phyloP scores from a whole-genome alignment of 2,888 invertebrate species.

The Volucella inanis region DNA sequence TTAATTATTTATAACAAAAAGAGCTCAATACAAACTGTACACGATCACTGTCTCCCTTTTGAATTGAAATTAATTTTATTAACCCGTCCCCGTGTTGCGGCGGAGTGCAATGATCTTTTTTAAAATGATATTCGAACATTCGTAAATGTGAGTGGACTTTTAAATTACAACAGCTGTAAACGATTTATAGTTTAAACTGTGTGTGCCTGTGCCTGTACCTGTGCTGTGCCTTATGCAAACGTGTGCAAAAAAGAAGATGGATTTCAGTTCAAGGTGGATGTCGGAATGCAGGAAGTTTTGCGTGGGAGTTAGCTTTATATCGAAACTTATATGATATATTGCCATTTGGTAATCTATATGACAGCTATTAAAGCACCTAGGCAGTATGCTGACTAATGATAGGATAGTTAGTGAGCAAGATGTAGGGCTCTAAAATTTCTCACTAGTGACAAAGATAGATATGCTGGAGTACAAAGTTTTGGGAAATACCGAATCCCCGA shows the following conservation, averaged over 20 bases:
- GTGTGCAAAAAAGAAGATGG: neutral
- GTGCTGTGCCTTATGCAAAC: neutral
- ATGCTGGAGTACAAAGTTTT: no score
- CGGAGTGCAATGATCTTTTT: slow-evolving; percentile 71
- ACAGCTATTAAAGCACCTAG: no score
- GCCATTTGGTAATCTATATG: no score
- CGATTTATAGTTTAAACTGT: slow-evolving; percentile 31
- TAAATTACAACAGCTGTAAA: slow-evolving; percentile 23
- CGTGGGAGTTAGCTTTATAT: neutral
- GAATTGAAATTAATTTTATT: slow-evolving; percentile 29
- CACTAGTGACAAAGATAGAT: no score
- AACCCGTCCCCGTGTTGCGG: neutral
- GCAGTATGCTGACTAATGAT: no score
- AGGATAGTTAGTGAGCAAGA: no score
- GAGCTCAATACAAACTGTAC: slow-evolving; percentile 1
- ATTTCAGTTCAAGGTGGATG: slow-evolving; percentile 4
- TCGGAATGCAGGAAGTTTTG: slow-evolving; percentile 1
- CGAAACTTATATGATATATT: no score
- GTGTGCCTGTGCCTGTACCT: slow-evolving; percentile 3
- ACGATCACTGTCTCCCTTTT: neutral
- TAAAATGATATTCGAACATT: slow-evolving; percentile 36
- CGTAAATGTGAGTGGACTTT: slow-evolving; percentile 55
- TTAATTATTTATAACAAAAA: slow-evolving; percentile 62
- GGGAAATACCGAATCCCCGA: no score
- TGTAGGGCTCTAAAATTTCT: no score